phyloP scores from a whole-genome alignment of 2,888 invertebrate genomes.

The Willowsia nigromaculata region DNA sequence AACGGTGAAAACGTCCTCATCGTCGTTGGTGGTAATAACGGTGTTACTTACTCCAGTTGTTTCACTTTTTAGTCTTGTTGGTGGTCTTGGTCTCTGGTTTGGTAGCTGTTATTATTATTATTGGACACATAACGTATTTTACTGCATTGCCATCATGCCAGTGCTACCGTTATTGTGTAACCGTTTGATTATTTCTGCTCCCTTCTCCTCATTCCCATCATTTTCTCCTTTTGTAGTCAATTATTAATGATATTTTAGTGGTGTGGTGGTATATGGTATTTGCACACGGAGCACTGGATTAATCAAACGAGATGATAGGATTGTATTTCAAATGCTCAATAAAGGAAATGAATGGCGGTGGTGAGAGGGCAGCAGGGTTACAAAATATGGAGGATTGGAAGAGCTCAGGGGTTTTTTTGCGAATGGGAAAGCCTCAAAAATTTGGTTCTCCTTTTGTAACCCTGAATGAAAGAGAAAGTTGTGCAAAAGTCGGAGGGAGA shows the following conservation, averaged over 20 bases:
- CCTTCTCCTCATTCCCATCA: not conserved
- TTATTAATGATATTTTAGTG: conserved; percentile 43
- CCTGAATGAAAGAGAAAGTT: not conserved
- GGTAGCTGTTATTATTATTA: not conserved
- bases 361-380: not conserved
- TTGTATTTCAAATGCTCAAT: not conserved
- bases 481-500: not conserved
- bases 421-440: too few species aligned
- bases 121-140: not conserved
- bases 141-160: not conserved
- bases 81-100: not conserved
- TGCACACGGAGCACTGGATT: too few species aligned
- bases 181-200: not conserved
- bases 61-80: not conserved
- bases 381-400: too few species aligned
- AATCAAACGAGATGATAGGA: not conserved
- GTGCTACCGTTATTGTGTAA: too few species aligned
- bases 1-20: not conserved
- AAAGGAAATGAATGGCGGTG: not conserved
- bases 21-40: conserved; percentile 20
- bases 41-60: not conserved
- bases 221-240: conserved; percentile 33
- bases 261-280: too few species aligned
- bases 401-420: too few species aligned
- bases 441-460: too few species aligned